These are phyloP conservation scores for Temnopleurus reevesii DNA, from an alignment of 53 echinoderm and acorn worm species.

Conservation along the genomic window DNA sequence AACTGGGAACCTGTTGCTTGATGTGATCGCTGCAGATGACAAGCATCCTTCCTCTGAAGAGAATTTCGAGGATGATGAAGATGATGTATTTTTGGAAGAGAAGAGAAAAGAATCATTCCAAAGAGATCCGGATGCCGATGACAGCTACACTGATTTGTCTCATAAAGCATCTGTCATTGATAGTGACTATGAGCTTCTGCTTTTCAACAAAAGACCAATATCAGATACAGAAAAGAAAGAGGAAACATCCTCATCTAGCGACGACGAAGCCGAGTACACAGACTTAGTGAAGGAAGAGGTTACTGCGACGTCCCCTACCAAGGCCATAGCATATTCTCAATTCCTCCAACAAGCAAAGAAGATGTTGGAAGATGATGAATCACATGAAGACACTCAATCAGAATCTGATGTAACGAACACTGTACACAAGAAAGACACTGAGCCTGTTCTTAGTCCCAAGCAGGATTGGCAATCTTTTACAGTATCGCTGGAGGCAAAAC, in stretches of 20 bases:
- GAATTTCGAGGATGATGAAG: constrained; percentile 22
- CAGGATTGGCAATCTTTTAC: constrained; percentile 44
- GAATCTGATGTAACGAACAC: neutral
- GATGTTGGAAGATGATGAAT: constrained; percentile 52
- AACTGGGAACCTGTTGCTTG: constrained; percentile 46
- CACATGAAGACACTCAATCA: constrained; percentile 10
- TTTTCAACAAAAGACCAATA: neutral
- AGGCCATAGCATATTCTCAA: constrained; percentile 26
- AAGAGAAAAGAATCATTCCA: neutral
- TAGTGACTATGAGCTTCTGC: constrained; percentile 26
- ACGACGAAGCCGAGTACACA: neutral
- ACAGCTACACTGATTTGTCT: constrained; percentile 27
- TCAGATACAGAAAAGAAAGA: neutral
- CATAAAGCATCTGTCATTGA: neutral
- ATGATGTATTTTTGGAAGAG: constrained; percentile 40
- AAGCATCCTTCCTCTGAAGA: neutral
- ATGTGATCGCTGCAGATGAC: neutral
- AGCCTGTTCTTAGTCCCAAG: neutral
- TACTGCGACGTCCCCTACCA: constrained; percentile 21
- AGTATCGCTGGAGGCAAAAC: constrained; percentile 20
- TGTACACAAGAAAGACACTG: neutral
- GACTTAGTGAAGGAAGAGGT: neutral
- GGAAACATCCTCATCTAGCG: neutral
- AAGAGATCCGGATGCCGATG: neutral
- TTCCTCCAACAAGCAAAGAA: constrained; percentile 38